These are phyloP conservation scores for Kobus ellipsiprymnus DNA, from an alignment of 2,113 vertebrate genomes.

Conservation along the genomic window DNA sequence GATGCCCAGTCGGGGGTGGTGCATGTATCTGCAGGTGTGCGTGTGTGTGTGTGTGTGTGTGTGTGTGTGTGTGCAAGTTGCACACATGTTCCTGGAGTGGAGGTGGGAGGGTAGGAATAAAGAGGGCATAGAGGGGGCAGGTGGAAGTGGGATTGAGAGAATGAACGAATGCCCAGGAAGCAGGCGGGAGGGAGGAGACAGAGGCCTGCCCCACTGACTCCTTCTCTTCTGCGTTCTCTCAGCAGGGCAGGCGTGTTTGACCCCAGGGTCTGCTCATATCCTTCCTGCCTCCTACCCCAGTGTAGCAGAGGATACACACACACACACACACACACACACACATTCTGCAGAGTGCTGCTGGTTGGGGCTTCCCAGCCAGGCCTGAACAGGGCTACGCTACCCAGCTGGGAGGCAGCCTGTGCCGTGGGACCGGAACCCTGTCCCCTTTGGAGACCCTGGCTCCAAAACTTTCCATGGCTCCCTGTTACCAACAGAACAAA, in stretches of 20 bases:
- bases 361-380: background rate
- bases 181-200: background rate
- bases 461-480: background rate
- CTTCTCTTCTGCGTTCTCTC: background rate
- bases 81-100: background rate
- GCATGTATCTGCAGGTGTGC: background rate
- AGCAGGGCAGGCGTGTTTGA: background rate
- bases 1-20: slow-evolving; percentile 28
- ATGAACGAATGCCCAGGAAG: background rate
- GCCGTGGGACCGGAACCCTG: background rate
- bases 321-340: background rate
- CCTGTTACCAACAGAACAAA: background rate
- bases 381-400: background rate
- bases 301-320: background rate
- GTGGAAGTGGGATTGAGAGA: background rate
- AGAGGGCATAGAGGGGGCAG: background rate
- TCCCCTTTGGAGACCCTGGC: background rate
- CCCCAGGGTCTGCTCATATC: background rate
- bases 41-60: background rate
- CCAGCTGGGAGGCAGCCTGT: background rate
- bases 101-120: background rate
- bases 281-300: background rate
- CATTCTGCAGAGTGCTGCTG: background rate
- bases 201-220: background rate
- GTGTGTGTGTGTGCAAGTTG: background rate